Evolutionary conservation across 2,797 vertebrate genomes (phyloP), one percentile per base, ranked within the genome.

Genomic region (Acrocephalus scirpaceus): DNA sequence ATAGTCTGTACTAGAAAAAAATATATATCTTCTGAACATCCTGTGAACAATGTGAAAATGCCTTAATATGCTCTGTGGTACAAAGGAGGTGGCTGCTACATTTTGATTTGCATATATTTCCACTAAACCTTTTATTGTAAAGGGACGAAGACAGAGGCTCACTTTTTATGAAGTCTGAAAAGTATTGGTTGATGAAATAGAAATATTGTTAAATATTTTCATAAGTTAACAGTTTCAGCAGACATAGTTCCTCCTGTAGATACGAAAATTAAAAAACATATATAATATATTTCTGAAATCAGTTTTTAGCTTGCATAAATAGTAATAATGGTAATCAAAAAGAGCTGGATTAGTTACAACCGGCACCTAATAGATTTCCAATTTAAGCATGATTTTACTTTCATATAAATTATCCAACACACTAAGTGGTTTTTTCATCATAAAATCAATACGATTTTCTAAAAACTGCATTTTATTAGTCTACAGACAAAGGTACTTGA

Each of bases 401-500:
- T 90, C 38, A 77, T 75, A 95, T 93, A 85, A 96, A 93, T 92
- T 93, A 48, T 54, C 53, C 27, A 92, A 81, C 62, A 86, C 77
- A 81, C 92, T 91, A 95, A 94, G 65, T 56, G 77, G 29, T 30
- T 70, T 96, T 95, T 95, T 87, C 65, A 95, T 91, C 61, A 72
- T 38, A 92, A 97, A 97, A 97, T 91, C 86, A 95, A 94, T 95
- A 61, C 8, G 1, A 85, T 96, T 94, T 91, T 94, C 42, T 93
- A 90, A 94, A 96, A 96, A 86, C 73, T 95, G 77, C 47, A 58
- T 92, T 94, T 92, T 92, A 81, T 86, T 96, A 90, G 77, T 94
- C 56, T 79, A 72, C n/a, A 42, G 61, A 60, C 15, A 91, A 73
- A 64, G 73, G 69, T 84, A 50, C 84, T 92, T 56, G 44, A 90